Evolutionary conservation across 2,113 vertebrate genomes (phyloP).

Genomic region (Pavo muticus): DNA sequence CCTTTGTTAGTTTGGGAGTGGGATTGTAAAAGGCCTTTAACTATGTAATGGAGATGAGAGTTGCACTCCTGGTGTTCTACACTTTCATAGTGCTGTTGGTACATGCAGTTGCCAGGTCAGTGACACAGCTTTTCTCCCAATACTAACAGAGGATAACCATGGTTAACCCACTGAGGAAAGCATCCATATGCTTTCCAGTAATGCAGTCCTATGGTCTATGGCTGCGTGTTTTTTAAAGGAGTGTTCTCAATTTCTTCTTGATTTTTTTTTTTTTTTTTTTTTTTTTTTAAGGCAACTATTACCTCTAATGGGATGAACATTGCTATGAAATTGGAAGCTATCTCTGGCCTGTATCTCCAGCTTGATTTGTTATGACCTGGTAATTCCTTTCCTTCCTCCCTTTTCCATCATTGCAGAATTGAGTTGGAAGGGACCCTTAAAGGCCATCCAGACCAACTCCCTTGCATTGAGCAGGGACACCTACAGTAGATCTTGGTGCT

Average conservation of each 20-base stretch:
- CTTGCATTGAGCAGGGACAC: no score
- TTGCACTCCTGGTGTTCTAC: neutral
- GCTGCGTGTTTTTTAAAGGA: neutral
- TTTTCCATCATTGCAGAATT: neutral
- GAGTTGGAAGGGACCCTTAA: no score
- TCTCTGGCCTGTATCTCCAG: neutral
- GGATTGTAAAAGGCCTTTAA: neutral
- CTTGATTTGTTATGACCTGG: neutral
- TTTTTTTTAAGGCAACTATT: neutral
- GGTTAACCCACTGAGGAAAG: neutral
- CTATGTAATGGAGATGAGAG: neutral
- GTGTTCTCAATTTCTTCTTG: neutral
- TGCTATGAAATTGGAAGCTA: conserved; percentile 2
- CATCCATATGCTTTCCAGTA: fast-evolving
- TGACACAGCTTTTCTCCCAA: neutral
- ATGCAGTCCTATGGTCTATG: neutral
- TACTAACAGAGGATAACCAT: neutral
- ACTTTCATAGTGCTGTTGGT: neutral
- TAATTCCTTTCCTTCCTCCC: neutral
- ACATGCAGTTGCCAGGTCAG: neutral
- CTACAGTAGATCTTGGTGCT: no score
- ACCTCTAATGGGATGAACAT: neutral
- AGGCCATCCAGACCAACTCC: no score
- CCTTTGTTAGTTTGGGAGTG: neutral
- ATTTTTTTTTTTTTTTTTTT: neutral